Evolutionary conservation across 2,888 invertebrate species (phyloP), one percentile per base, ranked within the genome.

Genomic region (Anoplius nigerrimus): DNA sequence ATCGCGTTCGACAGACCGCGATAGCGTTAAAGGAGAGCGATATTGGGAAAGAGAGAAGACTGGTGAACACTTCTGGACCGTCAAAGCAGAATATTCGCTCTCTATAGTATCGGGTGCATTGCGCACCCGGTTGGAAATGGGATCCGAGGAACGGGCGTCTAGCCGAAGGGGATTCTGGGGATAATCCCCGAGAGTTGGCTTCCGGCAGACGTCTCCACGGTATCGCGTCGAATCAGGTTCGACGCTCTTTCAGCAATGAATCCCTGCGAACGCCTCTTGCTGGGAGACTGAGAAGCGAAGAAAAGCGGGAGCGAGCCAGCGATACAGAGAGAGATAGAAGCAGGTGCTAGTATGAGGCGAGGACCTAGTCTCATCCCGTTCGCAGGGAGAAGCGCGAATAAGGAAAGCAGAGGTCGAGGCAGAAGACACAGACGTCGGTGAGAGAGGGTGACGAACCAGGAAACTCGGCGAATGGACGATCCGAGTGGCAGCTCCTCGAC

Each of bases 141-240:
- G 82, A 82, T 80, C 72, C 62, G 66, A 66, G 70, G 62, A 69
- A 64, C 75, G 68, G 67, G 48, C 69, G 74, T 76, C 74, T 75
- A 69, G 75, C 67, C 76, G 63, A 74, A 71, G 66, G 66, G 66
- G 71, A 80, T 77, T 69, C 52, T 59, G 45, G 56, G 63, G 65
- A 76, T 82, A 82, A 82, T 82, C 79, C 77, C 68, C 58, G 68
- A 18, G 48, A 73, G 74, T 78, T 75, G 74, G 77, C 77, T 81
- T 75, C 68, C 66, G 75, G 61, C 64, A 67, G 63, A 66, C 71
- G 69, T 63, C 62, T 52, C 53, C 62, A 8, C 46, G 54, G 54
- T 63, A 63, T 58, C 62, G 62, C 62, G 60, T 71, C 60, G 54
- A 72, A 75, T 79, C 75, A 72, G 62, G 66, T 71, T 69, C 66